phyloP scores from a whole-genome alignment of 2,888 invertebrate genomes.

The Rhyacophila evoluta region DNA sequence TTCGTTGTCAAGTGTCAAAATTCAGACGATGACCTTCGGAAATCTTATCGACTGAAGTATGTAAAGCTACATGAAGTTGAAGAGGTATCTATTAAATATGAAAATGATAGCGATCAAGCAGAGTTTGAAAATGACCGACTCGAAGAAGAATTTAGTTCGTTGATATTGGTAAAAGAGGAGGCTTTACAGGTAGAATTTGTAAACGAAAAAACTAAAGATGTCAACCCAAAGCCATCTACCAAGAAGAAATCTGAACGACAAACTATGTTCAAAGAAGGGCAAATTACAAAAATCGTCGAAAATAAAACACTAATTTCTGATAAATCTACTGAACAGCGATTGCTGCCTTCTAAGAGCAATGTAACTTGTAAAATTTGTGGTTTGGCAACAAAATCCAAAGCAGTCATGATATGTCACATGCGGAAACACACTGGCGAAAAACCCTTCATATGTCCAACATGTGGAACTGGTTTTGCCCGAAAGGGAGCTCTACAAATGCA shows the following conservation, averaged over 20 bases:
- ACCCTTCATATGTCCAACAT: slow-evolving; percentile 60
- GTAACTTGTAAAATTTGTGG: slow-evolving; percentile 39
- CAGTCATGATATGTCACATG: slow-evolving; percentile 44
- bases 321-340: background rate
- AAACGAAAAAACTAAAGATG: too few species aligned
- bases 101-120: background rate
- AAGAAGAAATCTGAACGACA: too few species aligned
- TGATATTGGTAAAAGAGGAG: too few species aligned
- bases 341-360: slow-evolving; percentile 49
- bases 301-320: too few species aligned
- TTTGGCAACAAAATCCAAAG: background rate
- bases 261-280: too few species aligned
- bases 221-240: too few species aligned
- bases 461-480: slow-evolving; percentile 56
- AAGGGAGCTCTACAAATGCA: slow-evolving; percentile 64
- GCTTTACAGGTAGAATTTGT: too few species aligned
- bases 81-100: too few species aligned
- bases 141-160: too few species aligned
- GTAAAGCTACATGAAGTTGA: too few species aligned
- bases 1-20: slow-evolving; percentile 43
- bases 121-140: background rate
- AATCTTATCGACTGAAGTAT: background rate
- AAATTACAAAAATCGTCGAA: too few species aligned
- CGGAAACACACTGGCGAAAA: slow-evolving; percentile 50
- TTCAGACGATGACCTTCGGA: slow-evolving; percentile 39